Percentiles rank a stretch among this genome's conserved stretches.
These are phyloP conservation scores for Ethmia dodecea DNA, from an alignment of 2,888 invertebrate genomes.

Conservation along the genomic window DNA sequence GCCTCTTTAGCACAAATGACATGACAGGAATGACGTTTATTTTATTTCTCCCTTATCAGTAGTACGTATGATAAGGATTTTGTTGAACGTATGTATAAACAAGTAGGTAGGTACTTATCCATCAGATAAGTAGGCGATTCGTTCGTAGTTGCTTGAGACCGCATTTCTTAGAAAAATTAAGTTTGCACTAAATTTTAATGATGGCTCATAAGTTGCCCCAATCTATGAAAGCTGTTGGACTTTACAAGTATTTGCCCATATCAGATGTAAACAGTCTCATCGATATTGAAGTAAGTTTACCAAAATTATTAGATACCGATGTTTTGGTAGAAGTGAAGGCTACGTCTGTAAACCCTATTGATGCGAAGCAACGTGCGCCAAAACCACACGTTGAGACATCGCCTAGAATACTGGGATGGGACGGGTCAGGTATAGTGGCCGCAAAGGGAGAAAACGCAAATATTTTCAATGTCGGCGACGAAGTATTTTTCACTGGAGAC, in stretches of 20 bases:
- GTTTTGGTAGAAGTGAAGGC: slow-evolving; percentile 61
- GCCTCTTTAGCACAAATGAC: too few species aligned
- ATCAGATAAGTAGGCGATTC: too few species aligned
- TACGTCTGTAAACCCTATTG: slow-evolving; percentile 59
- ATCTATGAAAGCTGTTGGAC: slow-evolving; percentile 61
- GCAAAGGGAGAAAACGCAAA: slow-evolving; percentile 42
- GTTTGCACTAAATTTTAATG: too few species aligned
- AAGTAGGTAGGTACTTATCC: too few species aligned
- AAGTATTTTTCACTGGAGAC: slow-evolving; percentile 60
- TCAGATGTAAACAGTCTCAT: slow-evolving; percentile 46
- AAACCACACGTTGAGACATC: slow-evolving; percentile 37
- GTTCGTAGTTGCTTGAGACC: too few species aligned
- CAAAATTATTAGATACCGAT: slow-evolving; percentile 38
- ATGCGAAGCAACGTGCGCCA: slow-evolving; percentile 57
- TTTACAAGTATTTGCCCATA: slow-evolving; percentile 63
- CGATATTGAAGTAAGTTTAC: slow-evolving; percentile 54
- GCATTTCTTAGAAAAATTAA: too few species aligned
- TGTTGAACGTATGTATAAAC: too few species aligned
- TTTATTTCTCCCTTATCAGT: too few species aligned
- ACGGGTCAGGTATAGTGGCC: slow-evolving; percentile 57
- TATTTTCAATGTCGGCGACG: slow-evolving; percentile 49
- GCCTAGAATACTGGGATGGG: slow-evolving; percentile 58
- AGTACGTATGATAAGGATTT: too few species aligned
- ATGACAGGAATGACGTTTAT: too few species aligned
- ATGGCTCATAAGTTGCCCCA: slow-evolving; percentile 33